phyloP scores from a whole-genome alignment of 1,140 invertebrate species.

The Saccostrea glomerata region DNA sequence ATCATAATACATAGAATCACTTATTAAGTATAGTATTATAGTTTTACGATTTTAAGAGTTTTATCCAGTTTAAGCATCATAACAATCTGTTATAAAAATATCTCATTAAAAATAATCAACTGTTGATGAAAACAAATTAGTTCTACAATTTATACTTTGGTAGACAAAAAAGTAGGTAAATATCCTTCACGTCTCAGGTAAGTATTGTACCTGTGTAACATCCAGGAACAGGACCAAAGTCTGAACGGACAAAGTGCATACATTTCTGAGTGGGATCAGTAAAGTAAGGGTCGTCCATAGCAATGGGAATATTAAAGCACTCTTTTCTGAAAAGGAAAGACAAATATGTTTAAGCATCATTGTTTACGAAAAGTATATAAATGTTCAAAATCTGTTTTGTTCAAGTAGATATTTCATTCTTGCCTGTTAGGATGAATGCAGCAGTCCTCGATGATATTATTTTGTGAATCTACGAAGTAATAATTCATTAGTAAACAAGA shows the following conservation, averaged over 20 bases:
- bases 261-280: background rate
- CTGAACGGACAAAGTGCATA: constrained; percentile 21
- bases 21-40: no score
- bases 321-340: background rate
- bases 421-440: constrained; percentile 18
- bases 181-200: no score
- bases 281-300: background rate
- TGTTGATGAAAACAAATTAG: no score
- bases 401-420: background rate
- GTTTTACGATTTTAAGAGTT: no score
- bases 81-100: no score
- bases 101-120: no score
- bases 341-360: background rate
- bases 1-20: no score
- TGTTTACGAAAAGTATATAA: background rate
- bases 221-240: background rate
- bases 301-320: constrained; percentile 5
- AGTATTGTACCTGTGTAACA: background rate
- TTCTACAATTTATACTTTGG: no score
- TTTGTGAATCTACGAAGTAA: background rate
- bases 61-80: no score
- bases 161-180: no score
- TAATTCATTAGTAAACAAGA: background rate
- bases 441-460: constrained; percentile 6
- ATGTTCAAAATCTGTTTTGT: background rate